phyloP scores from a whole-genome alignment of 23 tunicate genomes.

The Halocynthia roretzi region DNA sequence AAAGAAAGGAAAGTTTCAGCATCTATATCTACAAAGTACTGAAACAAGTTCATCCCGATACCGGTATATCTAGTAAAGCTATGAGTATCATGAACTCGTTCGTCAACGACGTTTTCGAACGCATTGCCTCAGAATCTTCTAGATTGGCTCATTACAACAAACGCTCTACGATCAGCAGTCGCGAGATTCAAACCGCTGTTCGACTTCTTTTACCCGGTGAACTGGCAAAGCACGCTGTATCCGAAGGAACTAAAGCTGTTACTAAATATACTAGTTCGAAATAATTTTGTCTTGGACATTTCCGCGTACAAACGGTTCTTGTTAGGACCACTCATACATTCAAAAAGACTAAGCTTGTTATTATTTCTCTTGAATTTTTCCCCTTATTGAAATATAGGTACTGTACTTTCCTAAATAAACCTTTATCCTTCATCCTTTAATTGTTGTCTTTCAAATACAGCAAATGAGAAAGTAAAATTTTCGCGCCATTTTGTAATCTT shows the following conservation, averaged over 20 bases:
- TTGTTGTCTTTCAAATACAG: too few species aligned
- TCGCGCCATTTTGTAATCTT: too few species aligned
- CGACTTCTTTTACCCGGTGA: slow-evolving; percentile 24
- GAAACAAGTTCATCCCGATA: slow-evolving; percentile 34
- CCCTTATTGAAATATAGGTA: too few species aligned
- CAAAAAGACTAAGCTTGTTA: too few species aligned
- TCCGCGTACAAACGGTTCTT: too few species aligned
- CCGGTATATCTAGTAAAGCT: slow-evolving; percentile 25
- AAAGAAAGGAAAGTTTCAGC: slow-evolving; percentile 17
- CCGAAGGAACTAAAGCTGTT: slow-evolving; percentile 24
- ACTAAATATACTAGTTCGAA: slow-evolving; percentile 24
- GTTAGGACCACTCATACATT: too few species aligned
- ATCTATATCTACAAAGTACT: slow-evolving; percentile 17
- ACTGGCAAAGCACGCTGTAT: slow-evolving; percentile 28
- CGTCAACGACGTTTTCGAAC: slow-evolving; percentile 31
- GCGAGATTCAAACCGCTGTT: slow-evolving; percentile 31
- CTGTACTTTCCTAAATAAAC: too few species aligned
- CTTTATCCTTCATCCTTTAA: too few species aligned
- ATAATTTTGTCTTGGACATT: neutral
- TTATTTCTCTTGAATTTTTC: too few species aligned
- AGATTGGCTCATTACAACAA: slow-evolving; percentile 23
- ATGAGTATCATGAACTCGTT: slow-evolving; percentile 37
- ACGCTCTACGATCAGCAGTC: slow-evolving; percentile 24
- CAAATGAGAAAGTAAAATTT: too few species aligned
- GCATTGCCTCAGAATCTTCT: slow-evolving; percentile 22